Conservation (phyloP, 2,888 invertebrate species). For the Coenonympha glycerion region DNA sequence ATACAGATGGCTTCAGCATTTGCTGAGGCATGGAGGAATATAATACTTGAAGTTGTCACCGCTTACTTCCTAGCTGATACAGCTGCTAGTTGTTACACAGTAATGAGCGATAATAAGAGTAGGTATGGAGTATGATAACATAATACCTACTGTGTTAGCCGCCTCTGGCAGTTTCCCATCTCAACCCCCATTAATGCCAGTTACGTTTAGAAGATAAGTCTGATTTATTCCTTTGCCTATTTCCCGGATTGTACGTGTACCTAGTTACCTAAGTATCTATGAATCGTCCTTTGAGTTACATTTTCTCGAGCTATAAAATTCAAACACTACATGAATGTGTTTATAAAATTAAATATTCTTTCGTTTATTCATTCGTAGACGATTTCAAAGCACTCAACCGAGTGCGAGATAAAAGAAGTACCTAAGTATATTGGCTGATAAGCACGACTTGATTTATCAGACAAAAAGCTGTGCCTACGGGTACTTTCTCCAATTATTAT, state of each 20-base stretch:
- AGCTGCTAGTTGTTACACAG: no score
- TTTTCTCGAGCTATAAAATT: background rate
- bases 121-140: background rate
- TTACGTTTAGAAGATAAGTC: constrained; percentile 2
- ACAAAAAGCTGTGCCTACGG: background rate
- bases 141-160: background rate
- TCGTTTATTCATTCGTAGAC: background rate
- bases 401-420: constrained; percentile 5
- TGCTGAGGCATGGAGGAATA: no score
- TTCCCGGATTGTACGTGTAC: constrained; percentile 3
- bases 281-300: background rate
- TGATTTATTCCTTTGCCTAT: constrained; percentile 11
- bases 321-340: background rate
- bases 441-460: background rate
- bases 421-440: constrained; percentile 5
- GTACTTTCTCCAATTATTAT: constrained; percentile 22
- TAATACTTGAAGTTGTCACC: no score
- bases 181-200: background rate
- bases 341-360: background rate
- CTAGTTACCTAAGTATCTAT: no score
- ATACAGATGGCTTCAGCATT: no score
- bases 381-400: background rate
- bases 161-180: background rate
- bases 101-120: background rate
- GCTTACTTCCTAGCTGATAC: no score